Conservation (phyloP, 2,797 vertebrate species). For the Myiotriccus ornatus region DNA sequence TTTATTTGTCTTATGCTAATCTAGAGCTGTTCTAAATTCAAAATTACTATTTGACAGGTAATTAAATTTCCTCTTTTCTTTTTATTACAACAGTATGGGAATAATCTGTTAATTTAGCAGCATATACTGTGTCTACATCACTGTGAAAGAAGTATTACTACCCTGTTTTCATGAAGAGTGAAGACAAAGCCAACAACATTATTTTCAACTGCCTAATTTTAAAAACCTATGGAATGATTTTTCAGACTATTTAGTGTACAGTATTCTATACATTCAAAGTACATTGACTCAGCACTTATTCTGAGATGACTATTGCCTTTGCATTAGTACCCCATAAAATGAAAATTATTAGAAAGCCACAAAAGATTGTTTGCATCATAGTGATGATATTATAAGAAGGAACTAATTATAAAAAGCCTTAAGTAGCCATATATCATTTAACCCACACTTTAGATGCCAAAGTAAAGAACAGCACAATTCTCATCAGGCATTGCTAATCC, state of each 20-base stretch:
- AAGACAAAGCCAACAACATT: background rate
- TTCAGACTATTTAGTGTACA: background rate
- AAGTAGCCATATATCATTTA: background rate
- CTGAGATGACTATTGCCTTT: background rate
- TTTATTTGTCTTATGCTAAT: background rate
- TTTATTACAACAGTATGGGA: background rate
- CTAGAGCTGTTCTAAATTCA: background rate
- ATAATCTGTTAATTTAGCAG: background rate
- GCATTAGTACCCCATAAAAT: background rate
- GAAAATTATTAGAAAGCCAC: background rate
- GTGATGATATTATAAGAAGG: background rate
- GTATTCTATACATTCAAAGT: background rate
- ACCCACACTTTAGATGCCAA: background rate
- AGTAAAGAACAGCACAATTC: background rate
- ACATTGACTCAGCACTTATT: background rate
- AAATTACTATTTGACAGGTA: background rate
- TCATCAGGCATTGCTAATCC: background rate
- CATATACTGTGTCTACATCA: background rate
- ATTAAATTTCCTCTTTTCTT: background rate
- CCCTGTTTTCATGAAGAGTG: background rate
- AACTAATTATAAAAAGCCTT: background rate
- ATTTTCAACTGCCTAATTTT: background rate
- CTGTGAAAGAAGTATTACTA: background rate
- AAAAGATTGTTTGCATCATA: background rate
- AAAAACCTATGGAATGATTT: background rate